phyloP scores from a whole-genome alignment of 2,888 invertebrate species.

The Thumatha senex region DNA sequence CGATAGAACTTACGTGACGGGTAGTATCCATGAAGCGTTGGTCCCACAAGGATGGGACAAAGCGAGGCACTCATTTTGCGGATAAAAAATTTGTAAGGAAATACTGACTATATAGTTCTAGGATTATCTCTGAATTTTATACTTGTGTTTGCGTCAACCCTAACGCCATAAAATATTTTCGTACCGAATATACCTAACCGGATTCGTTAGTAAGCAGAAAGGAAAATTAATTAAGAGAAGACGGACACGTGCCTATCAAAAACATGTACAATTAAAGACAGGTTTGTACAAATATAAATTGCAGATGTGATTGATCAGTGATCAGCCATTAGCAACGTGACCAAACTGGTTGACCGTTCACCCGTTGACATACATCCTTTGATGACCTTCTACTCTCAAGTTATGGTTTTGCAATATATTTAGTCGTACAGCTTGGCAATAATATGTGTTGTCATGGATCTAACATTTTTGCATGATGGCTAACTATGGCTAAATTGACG shows the following conservation, averaged over 20 bases:
- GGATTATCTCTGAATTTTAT: too few relatives aligned
- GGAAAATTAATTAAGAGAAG: neutral
- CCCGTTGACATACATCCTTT: slow-evolving; percentile 13
- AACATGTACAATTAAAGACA: neutral
- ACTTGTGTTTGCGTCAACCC: too few relatives aligned
- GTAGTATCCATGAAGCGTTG: too few relatives aligned
- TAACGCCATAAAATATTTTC: neutral
- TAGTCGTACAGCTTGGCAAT: neutral
- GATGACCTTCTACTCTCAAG: slow-evolving; percentile 2
- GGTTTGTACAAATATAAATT: slow-evolving; percentile 4
- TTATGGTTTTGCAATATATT: slow-evolving; percentile 6
- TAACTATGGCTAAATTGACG: too few relatives aligned
- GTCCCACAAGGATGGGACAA: too few relatives aligned
- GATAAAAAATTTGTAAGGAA: too few relatives aligned
- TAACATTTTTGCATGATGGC: neutral
- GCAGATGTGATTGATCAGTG: slow-evolving; percentile 1
- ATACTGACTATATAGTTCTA: too few relatives aligned
- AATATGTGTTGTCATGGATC: too few relatives aligned
- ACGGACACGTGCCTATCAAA: neutral
- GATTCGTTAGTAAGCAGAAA: neutral
- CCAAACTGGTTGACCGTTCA: slow-evolving; percentile 14
- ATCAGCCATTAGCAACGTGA: slow-evolving; percentile 11
- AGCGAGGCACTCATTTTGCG: too few relatives aligned
- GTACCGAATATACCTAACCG: neutral
- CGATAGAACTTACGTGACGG: too few relatives aligned